phyloP scores from a whole-genome alignment of 2,888 invertebrate genomes.

The Globia sparganii region DNA sequence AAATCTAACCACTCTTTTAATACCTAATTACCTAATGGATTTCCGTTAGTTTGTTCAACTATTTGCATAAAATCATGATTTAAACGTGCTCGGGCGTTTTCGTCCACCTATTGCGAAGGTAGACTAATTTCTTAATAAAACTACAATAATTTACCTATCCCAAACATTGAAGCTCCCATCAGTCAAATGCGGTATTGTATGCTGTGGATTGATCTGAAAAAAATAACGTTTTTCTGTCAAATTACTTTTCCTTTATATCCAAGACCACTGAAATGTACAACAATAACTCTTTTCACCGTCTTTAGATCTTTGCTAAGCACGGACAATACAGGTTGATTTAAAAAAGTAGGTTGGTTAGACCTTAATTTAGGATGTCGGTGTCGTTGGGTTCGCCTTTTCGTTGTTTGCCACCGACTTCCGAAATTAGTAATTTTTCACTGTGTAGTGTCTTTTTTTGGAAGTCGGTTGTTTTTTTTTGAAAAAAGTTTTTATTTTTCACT shows the following conservation, averaged over 20 bases:
- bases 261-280: not conserved
- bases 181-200: constrained; percentile 88
- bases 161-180: constrained; percentile 89
- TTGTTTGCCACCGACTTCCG: too few species aligned
- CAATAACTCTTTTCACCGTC: not conserved
- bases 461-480: too few species aligned
- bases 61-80: not conserved
- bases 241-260: not conserved
- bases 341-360: not conserved
- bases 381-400: too few species aligned
- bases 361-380: too few species aligned
- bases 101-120: too few species aligned
- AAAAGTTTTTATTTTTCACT: too few species aligned
- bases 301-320: too few species aligned
- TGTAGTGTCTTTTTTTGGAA: too few species aligned
- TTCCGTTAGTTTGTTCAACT: not conserved
- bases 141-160: constrained; percentile 78
- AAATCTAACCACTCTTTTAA: not conserved
- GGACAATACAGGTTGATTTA: too few species aligned
- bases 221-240: constrained; percentile 31
- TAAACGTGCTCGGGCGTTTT: not conserved
- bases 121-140: not conserved
- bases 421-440: too few species aligned
- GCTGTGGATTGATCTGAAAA: constrained; percentile 77
- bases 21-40: not conserved